phyloP scores from a whole-genome alignment of 2,797 vertebrate species.

The Rhinogobio ventralis region DNA sequence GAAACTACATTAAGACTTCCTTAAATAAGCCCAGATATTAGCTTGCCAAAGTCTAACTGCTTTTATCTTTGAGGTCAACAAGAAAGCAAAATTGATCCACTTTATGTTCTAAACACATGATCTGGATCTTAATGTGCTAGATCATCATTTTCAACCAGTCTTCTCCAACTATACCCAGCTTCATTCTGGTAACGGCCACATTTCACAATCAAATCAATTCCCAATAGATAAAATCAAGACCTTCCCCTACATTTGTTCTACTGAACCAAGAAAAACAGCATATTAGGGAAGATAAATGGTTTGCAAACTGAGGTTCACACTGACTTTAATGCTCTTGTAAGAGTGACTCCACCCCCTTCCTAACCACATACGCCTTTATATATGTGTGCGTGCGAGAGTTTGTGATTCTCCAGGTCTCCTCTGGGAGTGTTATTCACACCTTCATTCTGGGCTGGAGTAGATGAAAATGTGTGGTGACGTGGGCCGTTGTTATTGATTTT shows the following conservation, averaged over 20 bases:
- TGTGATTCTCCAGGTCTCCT: constrained; percentile 47
- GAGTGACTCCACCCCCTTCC: background rate
- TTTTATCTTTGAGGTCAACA: background rate
- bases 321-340: background rate
- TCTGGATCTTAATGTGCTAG: background rate
- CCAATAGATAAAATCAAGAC: background rate
- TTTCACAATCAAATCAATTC: background rate
- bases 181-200: background rate
- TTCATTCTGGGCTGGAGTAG: constrained; percentile 21
- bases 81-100: background rate
- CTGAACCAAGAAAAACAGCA: background rate
- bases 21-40: background rate
- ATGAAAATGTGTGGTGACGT: constrained; percentile 42
- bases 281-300: too few species aligned
- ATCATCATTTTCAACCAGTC: background rate
- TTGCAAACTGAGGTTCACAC: background rate
- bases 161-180: background rate
- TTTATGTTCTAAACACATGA: background rate
- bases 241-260: background rate
- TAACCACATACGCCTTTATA: constrained; percentile 51
- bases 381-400: constrained; percentile 45
- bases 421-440: constrained; percentile 56
- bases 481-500: constrained; percentile 44
- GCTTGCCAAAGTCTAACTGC: background rate
- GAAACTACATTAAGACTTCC: background rate